Evolutionary conservation across 2,888 invertebrate species (phyloP).

Genomic region (Spisula solida): DNA sequence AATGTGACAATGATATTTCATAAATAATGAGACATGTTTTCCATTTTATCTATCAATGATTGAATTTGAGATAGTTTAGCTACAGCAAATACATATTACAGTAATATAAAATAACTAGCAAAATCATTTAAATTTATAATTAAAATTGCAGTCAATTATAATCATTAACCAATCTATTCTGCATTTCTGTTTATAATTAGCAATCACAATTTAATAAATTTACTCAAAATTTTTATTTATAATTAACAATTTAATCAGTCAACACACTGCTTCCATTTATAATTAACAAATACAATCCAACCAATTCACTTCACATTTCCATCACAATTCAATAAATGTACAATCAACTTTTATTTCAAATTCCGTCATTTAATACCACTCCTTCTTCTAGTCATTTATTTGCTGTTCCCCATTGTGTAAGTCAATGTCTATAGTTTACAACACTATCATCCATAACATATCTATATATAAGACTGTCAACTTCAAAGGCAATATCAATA

Average conservation of each 20-base stretch:
- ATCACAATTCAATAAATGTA: too few species aligned
- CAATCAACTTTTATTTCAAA: not conserved
- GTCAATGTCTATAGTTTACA: constrained; percentile 1
- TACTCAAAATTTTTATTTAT: not conserved
- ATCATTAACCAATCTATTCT: too few species aligned
- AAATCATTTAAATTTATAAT: too few species aligned
- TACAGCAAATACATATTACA: not conserved
- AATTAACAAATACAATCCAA: too few species aligned
- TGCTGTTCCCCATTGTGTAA: not conserved
- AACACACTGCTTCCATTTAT: too few species aligned
- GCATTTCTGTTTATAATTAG: too few species aligned
- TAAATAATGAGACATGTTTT: not conserved
- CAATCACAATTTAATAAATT: not conserved
- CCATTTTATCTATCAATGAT: not conserved
- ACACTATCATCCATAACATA: not conserved
- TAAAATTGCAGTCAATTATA: too few species aligned
- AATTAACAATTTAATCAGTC: not conserved
- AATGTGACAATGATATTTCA: not conserved
- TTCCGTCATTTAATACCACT: not conserved
- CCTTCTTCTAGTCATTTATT: not conserved
- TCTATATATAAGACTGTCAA: not conserved
- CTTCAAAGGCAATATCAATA: constrained; percentile 9
- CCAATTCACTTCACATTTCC: too few species aligned
- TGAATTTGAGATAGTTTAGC: not conserved
- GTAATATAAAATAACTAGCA: not conserved